Base-by-base conservation (phyloP, 2,888 invertebrate species). In the Noctua janthina region DNA sequence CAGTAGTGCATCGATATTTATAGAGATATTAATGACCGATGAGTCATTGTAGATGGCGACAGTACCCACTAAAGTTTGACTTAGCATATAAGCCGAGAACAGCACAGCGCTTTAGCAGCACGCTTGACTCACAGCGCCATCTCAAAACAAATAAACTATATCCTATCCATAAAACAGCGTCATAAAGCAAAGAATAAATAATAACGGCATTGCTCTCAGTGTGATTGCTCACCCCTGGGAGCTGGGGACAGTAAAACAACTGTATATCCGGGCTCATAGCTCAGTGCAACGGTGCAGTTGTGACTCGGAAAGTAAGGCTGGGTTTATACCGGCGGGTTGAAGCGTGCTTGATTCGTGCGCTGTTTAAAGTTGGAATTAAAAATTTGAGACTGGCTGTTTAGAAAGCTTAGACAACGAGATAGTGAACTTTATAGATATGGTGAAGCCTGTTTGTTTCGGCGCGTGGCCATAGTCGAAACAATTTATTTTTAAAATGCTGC, bases 171-270 rank as follows among this genome's bases (percentile, higher is more conserved):
- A 59, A 74, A 84, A 72, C 51, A 54, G 35, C 54, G n/a, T 54
- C 66, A 76, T 82, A 79, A 85, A 85, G 84, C 75, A 78, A 79
- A 78, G 46, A 74, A 81, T 82, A 84, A 74, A 79, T 80, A 84
- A 76, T 86, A 89, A 88, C 76, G 84, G 73, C 81, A 80, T 87
- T 87, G 87, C 89, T 89, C 84, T 91, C 89, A 83, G 80, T 87
- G 80, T 81, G 88, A 90, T 89, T 90, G 83, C 86, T 85, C 68
- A 70, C 79, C 73, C 78, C 74, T 51, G 80, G 67, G 67, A 76
- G 23, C 46, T 15, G 49, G 49, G 66, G 35, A 81, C 62, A 29
- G 56, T 76, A 71, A 76, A 81, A 85, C 56, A 77, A 43, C 74
- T 49, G 64, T 69, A 71, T 74, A 64, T 74, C 77, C 39, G 56